These are phyloP conservation scores for Ectropis grisescens DNA, from an alignment of 1,140 invertebrate genomes.

Conservation along the genomic window DNA sequence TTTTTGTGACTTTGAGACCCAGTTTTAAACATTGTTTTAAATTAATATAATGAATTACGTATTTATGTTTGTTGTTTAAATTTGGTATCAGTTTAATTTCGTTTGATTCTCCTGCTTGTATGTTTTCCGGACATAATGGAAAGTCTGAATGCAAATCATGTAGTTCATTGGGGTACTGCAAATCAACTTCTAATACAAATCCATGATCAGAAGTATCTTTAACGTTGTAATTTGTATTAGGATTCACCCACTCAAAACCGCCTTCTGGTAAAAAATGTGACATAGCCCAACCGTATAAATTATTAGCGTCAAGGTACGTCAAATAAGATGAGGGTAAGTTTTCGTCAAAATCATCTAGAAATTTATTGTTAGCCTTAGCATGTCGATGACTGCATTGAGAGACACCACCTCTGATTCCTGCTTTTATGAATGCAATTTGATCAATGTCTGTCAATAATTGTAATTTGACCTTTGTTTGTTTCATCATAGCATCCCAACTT, in stretches of 20 bases:
- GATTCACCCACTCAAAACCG: not conserved
- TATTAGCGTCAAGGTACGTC: conserved; percentile 1
- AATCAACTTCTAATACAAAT: conserved; percentile 68
- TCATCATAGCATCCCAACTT: conserved; percentile 43
- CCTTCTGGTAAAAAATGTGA: not conserved
- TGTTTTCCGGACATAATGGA: conserved; percentile 57
- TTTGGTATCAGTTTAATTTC: conserved; percentile 37
- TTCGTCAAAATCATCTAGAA: conserved; percentile 1
- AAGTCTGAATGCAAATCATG: conserved; percentile 69
- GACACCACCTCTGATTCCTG: conserved; percentile 43
- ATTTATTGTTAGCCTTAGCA: conserved; percentile 43
- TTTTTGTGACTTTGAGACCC: conserved; percentile 60
- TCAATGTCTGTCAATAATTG: conserved; percentile 46
- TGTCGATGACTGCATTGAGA: conserved; percentile 31
- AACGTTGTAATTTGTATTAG: conserved; percentile 33
- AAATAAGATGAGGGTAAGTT: not conserved
- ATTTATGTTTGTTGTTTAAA: conserved; percentile 45
- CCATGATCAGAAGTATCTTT: conserved; percentile 29
- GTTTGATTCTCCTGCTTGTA: conserved; percentile 12
- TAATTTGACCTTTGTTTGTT: conserved; percentile 26
- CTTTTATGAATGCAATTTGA: conserved; percentile 35
- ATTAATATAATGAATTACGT: conserved; percentile 66
- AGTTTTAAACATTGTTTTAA: conserved; percentile 60
- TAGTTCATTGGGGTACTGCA: conserved; percentile 34
- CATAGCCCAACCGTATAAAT: conserved; percentile 2